Percentiles rank a stretch among this genome's conserved stretches.
phyloP scores from a whole-genome alignment of 2,888 invertebrate species.

The Autographa pulchrina region DNA sequence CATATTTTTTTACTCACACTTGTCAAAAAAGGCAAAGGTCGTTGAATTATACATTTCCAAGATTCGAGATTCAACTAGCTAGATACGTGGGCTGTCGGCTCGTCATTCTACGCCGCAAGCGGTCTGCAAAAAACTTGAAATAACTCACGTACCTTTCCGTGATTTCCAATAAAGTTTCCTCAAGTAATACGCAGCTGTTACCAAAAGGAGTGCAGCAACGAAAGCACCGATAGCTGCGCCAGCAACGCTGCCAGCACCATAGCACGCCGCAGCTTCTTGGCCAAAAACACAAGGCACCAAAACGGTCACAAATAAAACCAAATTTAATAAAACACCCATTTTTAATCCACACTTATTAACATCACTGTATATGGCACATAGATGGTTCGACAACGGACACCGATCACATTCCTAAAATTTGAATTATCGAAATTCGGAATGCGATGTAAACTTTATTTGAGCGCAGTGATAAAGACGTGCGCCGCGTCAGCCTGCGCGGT shows the following conservation, averaged over 20 bases:
- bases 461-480: conserved; percentile 71
- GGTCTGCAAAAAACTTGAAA: conserved; percentile 20
- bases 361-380: conserved; percentile 86
- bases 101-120: conserved; percentile 30
- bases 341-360: conserved; percentile 69
- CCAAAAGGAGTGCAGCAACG: conserved; percentile 90
- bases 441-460: conserved; percentile 70
- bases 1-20: conserved; percentile 11
- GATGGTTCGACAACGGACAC: conserved; percentile 70
- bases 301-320: conserved; percentile 82
- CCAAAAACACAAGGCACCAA: conserved; percentile 83
- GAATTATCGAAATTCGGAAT: conserved; percentile 72
- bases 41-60: conserved; percentile 33
- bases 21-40: conserved; percentile 34
- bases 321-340: conserved; percentile 83
- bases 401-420: conserved; percentile 83
- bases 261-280: conserved; percentile 88
- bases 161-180: conserved; percentile 91
- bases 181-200: conserved; percentile 88
- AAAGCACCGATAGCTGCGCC: conserved; percentile 93
- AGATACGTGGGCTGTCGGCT: conserved; percentile 46
- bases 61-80: conserved; percentile 27
- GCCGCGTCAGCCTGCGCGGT: conserved; percentile 82
- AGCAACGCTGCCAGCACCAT: conserved; percentile 92
- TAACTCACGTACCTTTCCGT: conserved; percentile 85